Evolutionary conservation across 2,797 vertebrate species (phyloP).

Genomic region (Thamnophis elegans): DNA sequence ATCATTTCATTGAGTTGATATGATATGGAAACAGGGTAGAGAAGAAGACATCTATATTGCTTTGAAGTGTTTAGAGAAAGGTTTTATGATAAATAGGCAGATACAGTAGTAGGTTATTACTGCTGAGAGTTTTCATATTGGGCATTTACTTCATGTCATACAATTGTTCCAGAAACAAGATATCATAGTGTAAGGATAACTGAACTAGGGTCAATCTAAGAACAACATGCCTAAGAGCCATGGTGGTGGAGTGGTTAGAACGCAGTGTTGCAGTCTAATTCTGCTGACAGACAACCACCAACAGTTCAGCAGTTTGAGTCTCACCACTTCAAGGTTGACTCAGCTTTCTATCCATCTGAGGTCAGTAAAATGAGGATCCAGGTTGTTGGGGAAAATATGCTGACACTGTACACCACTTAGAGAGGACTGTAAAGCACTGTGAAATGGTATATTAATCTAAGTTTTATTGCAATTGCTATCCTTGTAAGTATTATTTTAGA

Average conservation of each 20-base stretch:
- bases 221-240: not conserved
- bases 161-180: not conserved
- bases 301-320: not conserved
- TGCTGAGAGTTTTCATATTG: too few species aligned
- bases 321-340: not conserved
- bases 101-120: not conserved
- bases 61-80: not conserved
- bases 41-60: not conserved
- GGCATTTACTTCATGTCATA: not conserved
- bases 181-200: not conserved
- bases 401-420: not conserved
- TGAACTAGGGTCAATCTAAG: not conserved
- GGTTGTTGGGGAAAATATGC: not conserved
- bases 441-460: not conserved
- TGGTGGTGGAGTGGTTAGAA: not conserved
- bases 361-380: not conserved
- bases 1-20: not conserved
- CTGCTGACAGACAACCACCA: not conserved
- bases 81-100: not conserved
- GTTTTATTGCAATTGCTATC: not conserved
- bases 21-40: not conserved
- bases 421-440: not conserved
- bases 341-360: not conserved
- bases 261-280: not conserved
- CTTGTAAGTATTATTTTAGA: not conserved